Base-by-base conservation (phyloP, 2,888 invertebrate species). In the Dryocosmus kuriphilus region DNA sequence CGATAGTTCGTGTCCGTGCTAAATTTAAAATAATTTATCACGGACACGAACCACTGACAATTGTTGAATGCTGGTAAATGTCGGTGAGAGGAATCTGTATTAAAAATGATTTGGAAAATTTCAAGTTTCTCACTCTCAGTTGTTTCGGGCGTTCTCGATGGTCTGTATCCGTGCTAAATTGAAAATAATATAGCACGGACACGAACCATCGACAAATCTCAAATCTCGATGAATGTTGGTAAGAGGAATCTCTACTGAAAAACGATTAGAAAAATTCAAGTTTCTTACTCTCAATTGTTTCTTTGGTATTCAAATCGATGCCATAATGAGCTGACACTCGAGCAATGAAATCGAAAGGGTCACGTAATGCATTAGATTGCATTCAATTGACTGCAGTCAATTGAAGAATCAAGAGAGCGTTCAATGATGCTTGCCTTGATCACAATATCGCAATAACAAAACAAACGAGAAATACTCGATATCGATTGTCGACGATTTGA, bases 341-440 rank as follows among this genome's bases (percentile, higher is more conserved):
- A 71, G 27, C 46, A 30, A 30, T 71, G 71, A 71, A 71, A 51
- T 71, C 51, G 51, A 71, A 71, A 71, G 71, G 71, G 71, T 71
- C 71, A 71, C 71, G 51, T 71, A 71, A 71, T 71, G 51, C 71
- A 71, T 71, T 51, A 71, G 51, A 71, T 51, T 71, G 71, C 71
- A 71, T 27, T 71, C 71, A 71, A 71, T 71, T 71, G 71, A 71
- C 41, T 41, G 41, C 71, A 71, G 46, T 71, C 71, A 71, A 71
- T 71, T 71, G 71, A 51, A 46, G 71, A 51, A 51, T 41, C 27
- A 67, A 67, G 67, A 46, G 67, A 67, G 27, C 41, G 41, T 11
- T 71, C 51, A 71, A n/a, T 71, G 51, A n/a, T 71, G 27, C n/a
- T 65, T 11, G 71, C 51, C 71, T 71, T 71, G 71, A 51, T 71